phyloP scores from a whole-genome alignment of 2,113 vertebrate species.

The Tragelaphus buxtoni region DNA sequence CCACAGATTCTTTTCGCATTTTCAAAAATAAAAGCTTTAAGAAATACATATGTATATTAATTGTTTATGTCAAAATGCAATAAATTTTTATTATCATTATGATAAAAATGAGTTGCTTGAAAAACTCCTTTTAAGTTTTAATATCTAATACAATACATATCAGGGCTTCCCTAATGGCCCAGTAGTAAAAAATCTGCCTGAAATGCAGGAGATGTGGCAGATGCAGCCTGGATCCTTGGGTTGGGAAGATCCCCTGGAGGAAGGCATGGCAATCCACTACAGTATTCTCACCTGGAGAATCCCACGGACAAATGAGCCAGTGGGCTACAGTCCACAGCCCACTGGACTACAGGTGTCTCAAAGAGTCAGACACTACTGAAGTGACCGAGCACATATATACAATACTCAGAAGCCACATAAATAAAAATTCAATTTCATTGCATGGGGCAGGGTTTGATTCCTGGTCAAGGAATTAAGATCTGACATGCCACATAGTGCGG shows the following conservation, averaged over 20 bases:
- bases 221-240: background rate
- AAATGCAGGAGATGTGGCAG: background rate
- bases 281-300: background rate
- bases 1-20: background rate
- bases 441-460: background rate
- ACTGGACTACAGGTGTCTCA: background rate
- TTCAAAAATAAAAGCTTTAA: background rate
- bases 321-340: background rate
- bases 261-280: background rate
- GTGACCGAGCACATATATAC: background rate
- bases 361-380: background rate
- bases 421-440: background rate
- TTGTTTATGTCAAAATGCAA: background rate
- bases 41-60: background rate
- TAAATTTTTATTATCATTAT: background rate
- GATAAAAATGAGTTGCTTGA: background rate
- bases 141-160: background rate
- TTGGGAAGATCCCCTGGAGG: background rate
- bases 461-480: background rate
- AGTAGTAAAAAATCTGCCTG: background rate
- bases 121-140: background rate
- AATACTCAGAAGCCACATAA: background rate
- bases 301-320: background rate
- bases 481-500: background rate
- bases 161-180: background rate